Evolutionary conservation across 2,113 vertebrate genomes (phyloP).

Genomic region (Tonatia bakeri): DNA sequence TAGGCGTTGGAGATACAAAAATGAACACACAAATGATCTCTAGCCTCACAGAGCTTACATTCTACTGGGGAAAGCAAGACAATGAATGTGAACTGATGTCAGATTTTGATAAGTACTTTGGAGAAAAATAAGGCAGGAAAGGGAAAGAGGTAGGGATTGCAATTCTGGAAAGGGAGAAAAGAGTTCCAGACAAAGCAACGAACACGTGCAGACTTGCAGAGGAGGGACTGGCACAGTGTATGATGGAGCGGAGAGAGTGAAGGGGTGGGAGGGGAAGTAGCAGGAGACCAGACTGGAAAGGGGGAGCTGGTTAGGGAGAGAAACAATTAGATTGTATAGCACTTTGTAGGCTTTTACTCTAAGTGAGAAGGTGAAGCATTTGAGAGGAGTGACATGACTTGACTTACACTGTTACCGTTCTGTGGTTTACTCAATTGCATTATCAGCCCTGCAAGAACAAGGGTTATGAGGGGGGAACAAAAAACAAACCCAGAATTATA

Average conservation of each 20-base stretch:
- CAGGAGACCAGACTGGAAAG: neutral
- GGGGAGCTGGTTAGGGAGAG: neutral
- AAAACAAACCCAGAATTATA: too few species aligned
- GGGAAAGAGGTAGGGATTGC: fast-evolving
- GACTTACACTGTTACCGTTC: neutral
- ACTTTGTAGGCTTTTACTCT: neutral
- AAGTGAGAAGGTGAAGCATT: neutral
- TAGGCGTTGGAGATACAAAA: neutral
- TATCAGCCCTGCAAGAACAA: neutral
- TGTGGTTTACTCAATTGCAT: neutral
- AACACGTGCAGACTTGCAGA: neutral
- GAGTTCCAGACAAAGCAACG: neutral
- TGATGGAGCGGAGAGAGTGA: neutral
- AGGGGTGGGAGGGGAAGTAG: neutral
- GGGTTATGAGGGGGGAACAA: neutral
- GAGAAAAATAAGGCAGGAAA: neutral
- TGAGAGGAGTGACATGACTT: neutral
- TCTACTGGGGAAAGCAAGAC: neutral
- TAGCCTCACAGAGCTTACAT: neutral
- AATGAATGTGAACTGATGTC: neutral
- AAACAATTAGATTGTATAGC: neutral
- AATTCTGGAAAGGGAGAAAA: neutral
- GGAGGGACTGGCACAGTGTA: too few species aligned
- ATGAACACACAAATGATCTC: neutral
- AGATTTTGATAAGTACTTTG: neutral